Conservation (phyloP, 2,888 invertebrate species). For the Xanthia icteritia region DNA sequence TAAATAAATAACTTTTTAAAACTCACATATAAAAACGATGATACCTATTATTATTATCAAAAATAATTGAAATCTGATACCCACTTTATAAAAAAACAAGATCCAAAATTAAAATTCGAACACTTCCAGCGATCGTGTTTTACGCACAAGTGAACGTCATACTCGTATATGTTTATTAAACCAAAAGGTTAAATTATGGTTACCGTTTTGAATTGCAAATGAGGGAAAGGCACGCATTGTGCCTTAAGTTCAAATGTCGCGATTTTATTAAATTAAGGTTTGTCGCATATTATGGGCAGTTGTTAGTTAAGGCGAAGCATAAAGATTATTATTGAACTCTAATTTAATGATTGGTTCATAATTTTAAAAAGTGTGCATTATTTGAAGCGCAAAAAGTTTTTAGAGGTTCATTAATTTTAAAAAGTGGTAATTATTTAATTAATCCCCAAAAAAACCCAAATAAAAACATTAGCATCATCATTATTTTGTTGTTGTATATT, state of each 20-base stretch:
- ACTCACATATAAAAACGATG: neutral
- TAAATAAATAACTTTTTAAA: neutral
- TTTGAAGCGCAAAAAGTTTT: too few species aligned
- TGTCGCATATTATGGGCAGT: neutral
- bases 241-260: conserved; percentile 1
- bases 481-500: too few species aligned
- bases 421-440: too few species aligned
- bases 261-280: neutral
- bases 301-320: conserved; percentile 8
- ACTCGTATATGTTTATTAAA: too few species aligned
- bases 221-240: accelerated
- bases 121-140: neutral
- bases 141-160: conserved; percentile 7
- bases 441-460: too few species aligned
- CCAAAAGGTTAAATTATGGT: neutral
- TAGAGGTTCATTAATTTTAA: too few species aligned
- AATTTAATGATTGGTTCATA: too few species aligned
- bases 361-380: too few species aligned
- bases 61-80: neutral
- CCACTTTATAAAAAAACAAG: neutral
- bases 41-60: too few species aligned
- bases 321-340: too few species aligned
- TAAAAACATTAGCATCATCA: too few species aligned
- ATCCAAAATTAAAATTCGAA: neutral
- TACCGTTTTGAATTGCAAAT: conserved; percentile 26